phyloP scores from a whole-genome alignment of 2,113 vertebrate genomes.

The Raja brachyura region DNA sequence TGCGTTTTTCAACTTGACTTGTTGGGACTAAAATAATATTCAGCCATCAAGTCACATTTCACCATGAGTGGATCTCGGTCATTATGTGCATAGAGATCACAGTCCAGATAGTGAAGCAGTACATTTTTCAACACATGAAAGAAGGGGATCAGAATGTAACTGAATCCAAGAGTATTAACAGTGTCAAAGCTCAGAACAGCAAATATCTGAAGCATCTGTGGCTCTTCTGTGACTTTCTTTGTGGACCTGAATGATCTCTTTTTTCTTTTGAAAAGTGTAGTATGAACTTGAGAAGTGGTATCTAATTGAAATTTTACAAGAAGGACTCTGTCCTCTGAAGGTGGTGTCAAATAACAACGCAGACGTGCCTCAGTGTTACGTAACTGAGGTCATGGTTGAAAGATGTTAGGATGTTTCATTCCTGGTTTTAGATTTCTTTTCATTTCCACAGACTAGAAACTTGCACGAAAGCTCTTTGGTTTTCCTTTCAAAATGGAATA shows the following conservation, averaged over 20 bases:
- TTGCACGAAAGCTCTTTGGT: neutral
- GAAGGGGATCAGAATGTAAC: slow-evolving; percentile 65
- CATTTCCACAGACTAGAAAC: neutral
- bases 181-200: slow-evolving; percentile 62
- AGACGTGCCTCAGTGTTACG: slow-evolving; percentile 48
- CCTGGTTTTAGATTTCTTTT: neutral
- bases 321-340: slow-evolving; percentile 60
- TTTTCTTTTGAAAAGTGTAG: slow-evolving; percentile 63
- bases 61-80: slow-evolving; percentile 42
- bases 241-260: slow-evolving; percentile 71
- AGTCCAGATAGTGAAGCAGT: slow-evolving; percentile 62
- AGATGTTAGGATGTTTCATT: slow-evolving; percentile 49
- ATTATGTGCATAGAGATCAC: slow-evolving; percentile 24
- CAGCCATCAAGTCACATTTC: slow-evolving; percentile 53
- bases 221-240: slow-evolving; percentile 59
- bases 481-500: slow-evolving; percentile 6
- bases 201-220: slow-evolving; percentile 67
- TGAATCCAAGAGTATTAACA: slow-evolving; percentile 53
- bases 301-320: slow-evolving; percentile 61
- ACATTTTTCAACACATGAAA: slow-evolving; percentile 68
- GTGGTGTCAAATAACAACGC: slow-evolving; percentile 56
- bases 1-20: slow-evolving; percentile 48
- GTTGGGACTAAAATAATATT: slow-evolving; percentile 56
- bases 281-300: slow-evolving; percentile 70
- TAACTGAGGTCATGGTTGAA: slow-evolving; percentile 56